Base-by-base conservation (phyloP, 2,888 invertebrate species). In the Aphelenchoides bicaudatus region DNA sequence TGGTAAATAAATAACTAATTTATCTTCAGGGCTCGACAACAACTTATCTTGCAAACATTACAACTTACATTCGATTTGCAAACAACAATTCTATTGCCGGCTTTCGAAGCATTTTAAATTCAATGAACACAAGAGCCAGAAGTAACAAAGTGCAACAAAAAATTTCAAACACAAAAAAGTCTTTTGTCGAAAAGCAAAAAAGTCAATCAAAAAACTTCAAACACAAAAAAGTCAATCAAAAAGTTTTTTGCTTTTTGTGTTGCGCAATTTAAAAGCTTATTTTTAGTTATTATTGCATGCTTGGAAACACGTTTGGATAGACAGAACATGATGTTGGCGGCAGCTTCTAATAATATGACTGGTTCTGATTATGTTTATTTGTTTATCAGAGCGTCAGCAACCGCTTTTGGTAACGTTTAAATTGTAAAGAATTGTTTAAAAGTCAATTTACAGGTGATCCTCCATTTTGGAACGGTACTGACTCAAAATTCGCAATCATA, bases 241-340 rank as follows among this genome's bases (percentile, higher is more conserved):
- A n/a, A n/a, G n/a, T n/a, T n/a, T n/a, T n/a, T n/a, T n/a, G n/a
- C n/a, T n/a, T n/a, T n/a, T n/a, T n/a, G n/a, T n/a, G n/a, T n/a
- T n/a, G n/a, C n/a, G n/a, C n/a, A n/a, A n/a, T n/a, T n/a, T n/a
- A n/a, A n/a, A n/a, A n/a, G n/a, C n/a, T n/a, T n/a, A n/a, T n/a
- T n/a, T 43, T n/a, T 25, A 43, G 43, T 43, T n/a, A 43, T 43
- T 25, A 21, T 43, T 43, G 10, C 23, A 6, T 43, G 43, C 43
- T 21, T 43, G 10, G 43, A 43, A n/a, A 43, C 43, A 8, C 16
- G 10, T 10, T 8, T 6, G 23, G 43, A 19, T 21, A 43, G 25
- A 43, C 43, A 25, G 8, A 43, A 43, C 23, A 6, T 43, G 8
- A 10, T 43, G 23, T 25, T 19, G 25, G 43, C 43, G 25, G 43